phyloP scores from a whole-genome alignment of 2,797 vertebrate species.

The Peromyscus aztecus region DNA sequence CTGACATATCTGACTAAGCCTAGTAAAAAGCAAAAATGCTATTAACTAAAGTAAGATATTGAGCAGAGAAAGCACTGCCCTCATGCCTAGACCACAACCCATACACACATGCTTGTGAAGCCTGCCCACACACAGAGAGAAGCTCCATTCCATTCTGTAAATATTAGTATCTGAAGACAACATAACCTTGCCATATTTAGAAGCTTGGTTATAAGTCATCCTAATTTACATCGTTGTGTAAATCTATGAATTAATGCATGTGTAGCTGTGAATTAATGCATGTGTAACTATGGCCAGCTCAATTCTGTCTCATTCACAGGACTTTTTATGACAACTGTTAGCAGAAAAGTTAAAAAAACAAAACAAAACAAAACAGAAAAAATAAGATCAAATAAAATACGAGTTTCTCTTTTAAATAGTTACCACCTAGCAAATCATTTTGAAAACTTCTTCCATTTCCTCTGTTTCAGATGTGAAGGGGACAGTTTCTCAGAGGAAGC shows the following conservation, averaged over 20 bases:
- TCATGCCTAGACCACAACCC: neutral
- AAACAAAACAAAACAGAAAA: conserved; percentile 20
- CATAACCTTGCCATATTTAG: neutral
- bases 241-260: neutral
- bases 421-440: conserved; percentile 22
- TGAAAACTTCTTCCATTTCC: conserved; percentile 33
- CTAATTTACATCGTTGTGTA: conserved; percentile 6
- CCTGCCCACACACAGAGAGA: neutral
- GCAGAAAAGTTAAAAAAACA: conserved; percentile 3
- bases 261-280: neutral
- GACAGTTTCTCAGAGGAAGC: conserved; percentile 55
- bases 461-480: conserved; percentile 49
- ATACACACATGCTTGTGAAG: neutral
- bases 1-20: neutral
- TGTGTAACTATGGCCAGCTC: neutral
- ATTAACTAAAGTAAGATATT: neutral
- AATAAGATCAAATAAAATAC: conserved; percentile 55
- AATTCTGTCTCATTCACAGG: neutral
- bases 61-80: neutral
- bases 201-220: neutral
- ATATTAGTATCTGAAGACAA: conserved; percentile 50
- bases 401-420: conserved; percentile 35
- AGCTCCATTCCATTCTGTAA: neutral
- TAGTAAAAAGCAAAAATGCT: conserved; percentile 7
- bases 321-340: conserved; percentile 17